phyloP scores from a whole-genome alignment of 2,888 invertebrate genomes.

The Elmis aenea region DNA sequence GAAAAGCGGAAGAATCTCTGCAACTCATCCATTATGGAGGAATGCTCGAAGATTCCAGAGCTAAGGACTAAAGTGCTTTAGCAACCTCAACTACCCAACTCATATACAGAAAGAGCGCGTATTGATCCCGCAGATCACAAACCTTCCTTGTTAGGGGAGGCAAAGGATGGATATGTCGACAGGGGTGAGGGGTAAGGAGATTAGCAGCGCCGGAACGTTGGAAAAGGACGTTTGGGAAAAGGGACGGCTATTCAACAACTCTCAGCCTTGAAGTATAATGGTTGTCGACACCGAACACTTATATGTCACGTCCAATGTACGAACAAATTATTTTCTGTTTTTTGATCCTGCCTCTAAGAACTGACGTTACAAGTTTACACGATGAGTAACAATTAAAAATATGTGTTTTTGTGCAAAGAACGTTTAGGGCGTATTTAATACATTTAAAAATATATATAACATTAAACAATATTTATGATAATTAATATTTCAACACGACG shows the following conservation, averaged over 20 bases:
- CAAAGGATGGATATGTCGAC: slow-evolving; percentile 18
- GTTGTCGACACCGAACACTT: slow-evolving; percentile 29
- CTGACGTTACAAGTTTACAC: too few species aligned
- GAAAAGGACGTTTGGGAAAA: slow-evolving; percentile 22
- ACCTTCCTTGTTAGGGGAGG: slow-evolving; percentile 23
- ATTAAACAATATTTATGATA: too few species aligned
- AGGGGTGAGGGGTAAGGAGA: slow-evolving; percentile 20
- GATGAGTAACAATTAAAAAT: too few species aligned
- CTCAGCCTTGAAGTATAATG: slow-evolving; percentile 30
- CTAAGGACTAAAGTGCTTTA: slow-evolving; percentile 4
- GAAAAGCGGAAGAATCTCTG: not conserved
- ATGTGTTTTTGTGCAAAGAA: too few species aligned
- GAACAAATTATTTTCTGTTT: slow-evolving; percentile 11
- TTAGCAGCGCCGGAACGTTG: slow-evolving; percentile 14
- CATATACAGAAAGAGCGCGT: slow-evolving; percentile 26
- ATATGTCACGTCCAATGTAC: slow-evolving; percentile 21
- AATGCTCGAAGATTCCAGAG: slow-evolving; percentile 18
- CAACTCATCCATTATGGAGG: slow-evolving; percentile 20
- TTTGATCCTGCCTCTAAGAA: too few species aligned
- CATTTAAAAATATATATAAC: too few species aligned
- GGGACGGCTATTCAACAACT: slow-evolving; percentile 31
- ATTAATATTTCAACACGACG: too few species aligned
- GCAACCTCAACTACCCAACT: slow-evolving; percentile 14
- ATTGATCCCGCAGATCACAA: slow-evolving; percentile 32
- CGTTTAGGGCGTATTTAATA: too few species aligned